Evolutionary conservation across 2,797 vertebrate species (phyloP).

Genomic region (Neoniphon sammara): DNA sequence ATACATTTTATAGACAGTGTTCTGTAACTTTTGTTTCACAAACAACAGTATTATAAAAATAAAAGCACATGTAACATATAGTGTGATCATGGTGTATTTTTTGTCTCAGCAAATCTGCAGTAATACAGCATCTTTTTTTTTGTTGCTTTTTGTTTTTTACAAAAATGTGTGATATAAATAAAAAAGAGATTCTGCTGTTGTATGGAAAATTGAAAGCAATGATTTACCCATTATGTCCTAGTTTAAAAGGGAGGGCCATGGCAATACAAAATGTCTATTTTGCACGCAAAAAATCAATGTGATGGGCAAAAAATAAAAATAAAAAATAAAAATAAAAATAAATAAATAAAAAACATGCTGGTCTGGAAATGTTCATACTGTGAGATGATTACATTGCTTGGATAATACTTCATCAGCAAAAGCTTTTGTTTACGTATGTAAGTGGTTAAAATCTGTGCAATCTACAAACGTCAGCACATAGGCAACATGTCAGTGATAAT

Average conservation of each 20-base stretch:
- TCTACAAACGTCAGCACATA: slow-evolving; percentile 70
- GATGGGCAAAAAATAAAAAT: slow-evolving; percentile 26
- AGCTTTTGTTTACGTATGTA: slow-evolving; percentile 57
- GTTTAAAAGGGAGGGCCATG: slow-evolving; percentile 30
- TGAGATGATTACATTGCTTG: slow-evolving; percentile 65
- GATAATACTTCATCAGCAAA: slow-evolving; percentile 70
- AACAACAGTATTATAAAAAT: slow-evolving; percentile 87
- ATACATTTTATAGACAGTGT: slow-evolving; percentile 84
- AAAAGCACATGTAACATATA: slow-evolving; percentile 84
- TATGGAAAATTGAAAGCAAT: slow-evolving; percentile 39
- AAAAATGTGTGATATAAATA: slow-evolving; percentile 72
- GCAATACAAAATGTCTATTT: slow-evolving; percentile 51
- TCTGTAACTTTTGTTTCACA: slow-evolving; percentile 80
- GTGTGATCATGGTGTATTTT: slow-evolving; percentile 68
- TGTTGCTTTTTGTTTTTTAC: slow-evolving; percentile 69
- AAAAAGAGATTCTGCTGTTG: slow-evolving; percentile 33
- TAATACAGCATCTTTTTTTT: slow-evolving; percentile 64
- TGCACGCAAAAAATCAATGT: slow-evolving; percentile 43
- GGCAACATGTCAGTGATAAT: slow-evolving; percentile 59
- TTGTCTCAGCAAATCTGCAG: slow-evolving; percentile 64
- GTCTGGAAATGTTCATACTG: slow-evolving; percentile 55
- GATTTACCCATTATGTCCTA: slow-evolving; percentile 31
- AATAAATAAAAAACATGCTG: slow-evolving; percentile 63
- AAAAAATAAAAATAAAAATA: slow-evolving; percentile 17
- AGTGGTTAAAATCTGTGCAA: slow-evolving; percentile 66